Evolutionary conservation across 2,888 invertebrate genomes (phyloP).

Genomic region (Campaea margaritaria): DNA sequence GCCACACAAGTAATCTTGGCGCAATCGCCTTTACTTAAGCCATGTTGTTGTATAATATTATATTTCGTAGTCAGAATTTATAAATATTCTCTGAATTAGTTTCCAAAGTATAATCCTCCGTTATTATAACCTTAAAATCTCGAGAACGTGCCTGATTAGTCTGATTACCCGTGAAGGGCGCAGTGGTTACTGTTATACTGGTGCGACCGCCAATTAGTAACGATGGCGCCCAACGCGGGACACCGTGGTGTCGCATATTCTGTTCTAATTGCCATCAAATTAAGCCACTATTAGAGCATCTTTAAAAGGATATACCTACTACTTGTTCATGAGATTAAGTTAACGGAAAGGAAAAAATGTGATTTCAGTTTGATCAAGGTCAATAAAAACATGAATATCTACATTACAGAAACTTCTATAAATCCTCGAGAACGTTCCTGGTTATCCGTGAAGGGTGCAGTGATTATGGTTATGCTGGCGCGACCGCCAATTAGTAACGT

Average conservation of each 20-base stretch:
- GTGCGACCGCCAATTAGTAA: conserved; percentile 43
- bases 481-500: conserved; percentile 44
- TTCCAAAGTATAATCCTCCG: conserved; percentile 9
- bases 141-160: conserved; percentile 38
- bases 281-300: conserved; percentile 22
- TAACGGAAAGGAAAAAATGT: neutral
- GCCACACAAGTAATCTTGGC: too few relatives aligned
- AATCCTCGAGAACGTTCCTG: too few relatives aligned
- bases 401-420: too few relatives aligned
- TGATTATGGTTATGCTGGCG: conserved; percentile 28
- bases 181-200: conserved; percentile 26
- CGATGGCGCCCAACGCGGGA: conserved; percentile 43
- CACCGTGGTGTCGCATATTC: conserved; percentile 34
- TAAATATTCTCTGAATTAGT: neutral
- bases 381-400: too few relatives aligned
- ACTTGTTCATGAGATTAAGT: too few relatives aligned
- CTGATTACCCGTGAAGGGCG: conserved; percentile 35
- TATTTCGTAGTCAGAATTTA: too few relatives aligned
- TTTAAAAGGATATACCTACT: neutral
- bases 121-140: conserved; percentile 31
- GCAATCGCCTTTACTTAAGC: too few relatives aligned
- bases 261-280: conserved; percentile 38
- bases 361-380: too few relatives aligned
- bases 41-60: too few relatives aligned
- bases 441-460: conserved; percentile 28